phyloP scores from a whole-genome alignment of 2,113 vertebrate species.

The Ptychochromis oligacanthus region DNA sequence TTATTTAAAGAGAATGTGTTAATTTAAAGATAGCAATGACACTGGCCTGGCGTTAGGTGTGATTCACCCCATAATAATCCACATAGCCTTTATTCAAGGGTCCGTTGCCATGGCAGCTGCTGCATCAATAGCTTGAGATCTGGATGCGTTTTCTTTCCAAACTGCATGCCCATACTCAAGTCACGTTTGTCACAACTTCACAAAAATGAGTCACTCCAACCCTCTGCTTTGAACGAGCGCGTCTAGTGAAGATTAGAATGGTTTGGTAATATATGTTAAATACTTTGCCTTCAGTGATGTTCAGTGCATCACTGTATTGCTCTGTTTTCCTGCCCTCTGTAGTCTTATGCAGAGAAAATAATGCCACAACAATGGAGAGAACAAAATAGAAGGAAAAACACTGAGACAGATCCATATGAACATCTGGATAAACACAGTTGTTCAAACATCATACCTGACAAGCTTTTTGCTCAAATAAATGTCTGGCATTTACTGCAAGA shows the following conservation, averaged over 20 bases:
- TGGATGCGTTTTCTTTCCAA: constrained; percentile 59
- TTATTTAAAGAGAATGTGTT: constrained; percentile 1
- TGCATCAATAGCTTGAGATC: constrained; percentile 74
- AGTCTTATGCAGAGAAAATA: constrained; percentile 17
- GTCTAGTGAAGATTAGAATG: constrained; percentile 24
- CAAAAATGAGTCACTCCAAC: constrained; percentile 48
- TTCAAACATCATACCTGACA: not conserved
- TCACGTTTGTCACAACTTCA: constrained; percentile 65
- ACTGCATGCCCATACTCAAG: constrained; percentile 58
- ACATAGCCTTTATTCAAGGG: constrained; percentile 72
- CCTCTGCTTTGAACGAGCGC: constrained; percentile 11
- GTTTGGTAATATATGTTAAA: constrained; percentile 28
- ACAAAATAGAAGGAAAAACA: not conserved
- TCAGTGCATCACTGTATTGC: not conserved
- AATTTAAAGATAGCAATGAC: constrained; percentile 45
- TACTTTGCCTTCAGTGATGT: not conserved
- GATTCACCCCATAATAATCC: constrained; percentile 81
- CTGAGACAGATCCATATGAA: not conserved
- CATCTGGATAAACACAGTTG: constrained; percentile 19
- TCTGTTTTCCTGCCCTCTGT: not conserved
- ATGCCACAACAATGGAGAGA: not conserved
- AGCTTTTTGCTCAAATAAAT: not conserved
- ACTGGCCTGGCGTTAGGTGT: constrained; percentile 48
- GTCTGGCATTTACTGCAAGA: not conserved
- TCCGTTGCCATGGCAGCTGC: constrained; percentile 77